Evolutionary conservation across 53 echinoderm and acorn worm species (phyloP), one percentile per base, ranked within the genome.

Genomic region (Echinarachnius parma): DNA sequence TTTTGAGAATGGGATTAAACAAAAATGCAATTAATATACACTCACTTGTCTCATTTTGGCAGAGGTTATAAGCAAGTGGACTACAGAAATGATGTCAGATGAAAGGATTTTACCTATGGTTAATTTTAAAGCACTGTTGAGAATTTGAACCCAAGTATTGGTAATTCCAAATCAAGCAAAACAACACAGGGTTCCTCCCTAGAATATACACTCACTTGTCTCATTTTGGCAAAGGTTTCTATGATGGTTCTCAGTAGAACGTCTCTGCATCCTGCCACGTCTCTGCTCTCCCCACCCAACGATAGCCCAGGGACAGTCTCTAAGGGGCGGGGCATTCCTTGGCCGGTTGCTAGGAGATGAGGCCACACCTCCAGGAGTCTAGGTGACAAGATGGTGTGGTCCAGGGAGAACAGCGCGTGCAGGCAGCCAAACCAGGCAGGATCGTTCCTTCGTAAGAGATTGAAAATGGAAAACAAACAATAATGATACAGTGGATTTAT

Each of bases 171-270:
- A n/a, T n/a, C n/a, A n/a, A n/a, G n/a, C n/a, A n/a, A n/a, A n/a
- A n/a, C n/a, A n/a, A n/a, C n/a, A n/a, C n/a, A n/a, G n/a, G n/a
- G n/a, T n/a, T n/a, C n/a, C n/a, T n/a, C n/a, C n/a, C n/a, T n/a
- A n/a, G n/a, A n/a, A n/a, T n/a, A n/a, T n/a, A n/a, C n/a, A 21
- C 77, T 7, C 21, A 86, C 86, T 78, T 86, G 86, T 77, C 86
- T 81, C 0, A 86, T 50, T 71, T 86, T 86, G 18, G 72, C 70
- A 61, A 82, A 86, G 1, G 77, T 71, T 31, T 61, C 62, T 29
- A 86, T 55, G 46, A 86, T 35, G 28, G 77, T 60, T 35, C 62
- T 75, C 48, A 82, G 47, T 21, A 86, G 71, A 10, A 15, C 24
- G 47, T 69, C 77, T 44, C 82, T 54, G 0, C 55, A 20, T 49